These are phyloP conservation scores for Hydroisotoma schaefferi DNA, from an alignment of 2,888 invertebrate species.

Conservation along the genomic window DNA sequence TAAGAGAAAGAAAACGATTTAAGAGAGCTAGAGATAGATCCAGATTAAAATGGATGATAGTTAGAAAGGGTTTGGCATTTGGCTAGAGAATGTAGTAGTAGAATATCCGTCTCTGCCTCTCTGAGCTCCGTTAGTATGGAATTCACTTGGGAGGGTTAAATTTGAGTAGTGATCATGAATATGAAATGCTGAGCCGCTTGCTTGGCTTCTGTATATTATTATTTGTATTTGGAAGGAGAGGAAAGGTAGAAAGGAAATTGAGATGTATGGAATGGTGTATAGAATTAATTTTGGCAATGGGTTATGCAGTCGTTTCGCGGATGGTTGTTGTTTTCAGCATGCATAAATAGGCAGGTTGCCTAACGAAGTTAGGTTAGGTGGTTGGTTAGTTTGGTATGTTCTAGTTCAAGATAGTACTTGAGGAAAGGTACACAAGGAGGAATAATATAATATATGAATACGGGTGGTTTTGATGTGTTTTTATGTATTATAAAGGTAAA, in stretches of 20 bases:
- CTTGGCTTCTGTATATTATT: background rate
- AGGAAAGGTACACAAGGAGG: background rate
- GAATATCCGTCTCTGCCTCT: too few relatives aligned
- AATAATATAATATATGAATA: too few relatives aligned
- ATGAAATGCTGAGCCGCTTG: too few relatives aligned
- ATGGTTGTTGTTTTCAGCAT: constrained; percentile 31
- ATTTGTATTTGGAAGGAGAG: background rate
- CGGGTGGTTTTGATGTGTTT: too few relatives aligned
- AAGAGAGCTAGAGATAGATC: background rate
- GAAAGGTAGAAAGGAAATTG: constrained; percentile 20
- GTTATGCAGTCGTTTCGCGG: constrained; percentile 27
- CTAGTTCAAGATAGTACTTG: background rate
- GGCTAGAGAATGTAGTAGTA: too few relatives aligned
- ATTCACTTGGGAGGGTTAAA: constrained; percentile 8
- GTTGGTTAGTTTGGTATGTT: constrained; percentile 8
- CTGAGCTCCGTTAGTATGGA: background rate
- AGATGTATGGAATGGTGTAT: constrained; percentile 28
- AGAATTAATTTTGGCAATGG: constrained; percentile 38
- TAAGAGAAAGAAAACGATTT: too few relatives aligned
- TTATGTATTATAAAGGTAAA: constrained; percentile 18
- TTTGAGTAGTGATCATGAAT: constrained; percentile 7
- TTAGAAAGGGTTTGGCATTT: background rate
- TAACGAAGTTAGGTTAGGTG: background rate
- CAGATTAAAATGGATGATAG: constrained; percentile 2
- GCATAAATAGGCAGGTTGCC: constrained; percentile 15